Base-by-base conservation (phyloP, 2,797 vertebrate species). In the Siniperca scherzeri region DNA sequence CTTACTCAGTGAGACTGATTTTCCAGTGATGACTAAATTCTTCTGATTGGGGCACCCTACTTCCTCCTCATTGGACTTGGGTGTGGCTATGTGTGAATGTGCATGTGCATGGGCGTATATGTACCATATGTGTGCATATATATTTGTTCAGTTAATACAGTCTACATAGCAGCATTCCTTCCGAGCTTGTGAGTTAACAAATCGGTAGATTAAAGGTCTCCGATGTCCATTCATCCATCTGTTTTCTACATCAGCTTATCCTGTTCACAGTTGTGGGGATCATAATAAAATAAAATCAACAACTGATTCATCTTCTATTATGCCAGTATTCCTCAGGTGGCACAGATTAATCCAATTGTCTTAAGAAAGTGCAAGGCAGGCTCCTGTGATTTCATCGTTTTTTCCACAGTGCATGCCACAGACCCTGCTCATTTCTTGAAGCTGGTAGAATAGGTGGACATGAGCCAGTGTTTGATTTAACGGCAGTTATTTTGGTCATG, bases 1-100 rank as follows among this genome's bases (percentile, higher is more conserved):
- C 70, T 88, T 66, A 70, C 62, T 48, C 55, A 78, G 85, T 92
- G 92, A 94, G 78, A 79, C 82, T 64, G 77, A 92, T 92, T 96
- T 96, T 96, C 95, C 95, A 94, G 73, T 77, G 79, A 90, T 95
- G 95, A 96, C 93, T 95, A 91, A 94, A 82, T 88, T 79, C 70
- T 87, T 92, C 94, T 92, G 87, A 88, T 87, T 77, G 81, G 86
- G 86, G 70, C 56, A 88, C 78, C 78, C 82, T 68, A 25, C 73
- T 72, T 86, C 82, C 91, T 87, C 80, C 74, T 80, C 68, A 33
- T 72, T 78, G 40, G 40, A 77, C 77, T 71, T 76, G 71, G 83
- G 82, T 77, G 89, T 81, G 82, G 61, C 25, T 61, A 19, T 73
- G 61, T 81, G 64, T 84, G 33, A 71, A 69, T 80, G 53, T 71